These are phyloP conservation scores for Micrasema longulum DNA, from an alignment of 1,140 invertebrate species.

Conservation along the genomic window DNA sequence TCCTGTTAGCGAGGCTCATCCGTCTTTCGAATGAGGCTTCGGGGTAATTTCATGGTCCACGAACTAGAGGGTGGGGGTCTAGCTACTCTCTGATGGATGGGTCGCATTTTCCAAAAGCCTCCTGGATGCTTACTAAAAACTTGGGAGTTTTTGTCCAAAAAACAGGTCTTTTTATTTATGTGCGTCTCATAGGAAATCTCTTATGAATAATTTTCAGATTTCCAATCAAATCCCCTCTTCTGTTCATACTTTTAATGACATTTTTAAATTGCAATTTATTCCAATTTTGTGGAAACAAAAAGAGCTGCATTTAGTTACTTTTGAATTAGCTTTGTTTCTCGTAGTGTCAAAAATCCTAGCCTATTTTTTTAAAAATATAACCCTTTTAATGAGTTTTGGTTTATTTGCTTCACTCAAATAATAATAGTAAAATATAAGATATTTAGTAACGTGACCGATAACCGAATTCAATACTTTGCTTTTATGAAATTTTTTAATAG, in stretches of 20 bases:
- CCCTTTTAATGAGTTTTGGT: too few relatives aligned
- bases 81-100: slow-evolving; percentile 49
- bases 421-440: too few relatives aligned
- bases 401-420: too few relatives aligned
- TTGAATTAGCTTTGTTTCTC: too few relatives aligned
- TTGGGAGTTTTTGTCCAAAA: slow-evolving; percentile 43
- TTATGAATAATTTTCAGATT: slow-evolving; percentile 14
- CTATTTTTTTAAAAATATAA: too few relatives aligned
- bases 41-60: slow-evolving; percentile 55
- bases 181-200: slow-evolving; percentile 15
- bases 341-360: too few relatives aligned
- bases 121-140: slow-evolving; percentile 53
- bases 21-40: slow-evolving; percentile 55
- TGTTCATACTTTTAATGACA: neutral
- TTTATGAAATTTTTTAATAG: too few relatives aligned
- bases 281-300: neutral
- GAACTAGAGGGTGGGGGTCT: slow-evolving; percentile 32
- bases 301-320: neutral
- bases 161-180: slow-evolving; percentile 28
- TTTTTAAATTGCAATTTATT: neutral
- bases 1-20: slow-evolving; percentile 54
- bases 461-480: too few relatives aligned
- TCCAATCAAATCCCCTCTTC: neutral
- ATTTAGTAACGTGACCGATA: too few relatives aligned
- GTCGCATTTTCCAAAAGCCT: slow-evolving; percentile 49